Base-by-base conservation (phyloP, 2,888 invertebrate genomes). In the Eupithecia exiguata region DNA sequence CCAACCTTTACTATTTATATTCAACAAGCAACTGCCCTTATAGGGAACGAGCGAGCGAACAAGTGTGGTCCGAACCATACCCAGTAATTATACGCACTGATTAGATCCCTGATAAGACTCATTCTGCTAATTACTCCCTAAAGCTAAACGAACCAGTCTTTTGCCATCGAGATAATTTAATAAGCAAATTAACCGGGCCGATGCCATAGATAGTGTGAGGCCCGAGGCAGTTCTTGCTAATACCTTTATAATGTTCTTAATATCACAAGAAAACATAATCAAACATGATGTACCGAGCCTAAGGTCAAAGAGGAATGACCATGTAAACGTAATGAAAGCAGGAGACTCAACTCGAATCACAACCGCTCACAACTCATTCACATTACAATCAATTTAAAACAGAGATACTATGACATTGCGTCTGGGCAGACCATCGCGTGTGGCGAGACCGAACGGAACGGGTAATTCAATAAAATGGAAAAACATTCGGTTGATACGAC, bases 111-210 rank as follows among this genome's bases (percentile, higher is more conserved):
- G 92, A 94, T 93, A 92, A 92, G 88, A 87, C 89, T 90, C 91
- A 92, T 92, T 92, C 91, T 83, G 89, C 92, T 94, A 94, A 94
- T 94, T 94, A 94, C 94, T 94, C 94, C 94, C 94, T 94, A 91
- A 92, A 94, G 94, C 94, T 89, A 94, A 92, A 92, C 87, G 88
- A 87, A 85, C 86, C 83, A 83, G 85, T 87, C 87, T 84, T 93
- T 94, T 92, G 92, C 94, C 88, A 89, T 92, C 91, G 90, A 93
- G 89, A 89, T 91, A 92, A 93, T 92, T 92, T 94, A 93, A 94
- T 94, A 94, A 93, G 90, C 90, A 91, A 91, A 93, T 93, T 94
- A 93, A 92, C 88, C 90, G 85, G 89, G 84, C 87, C 89, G 93
- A 94, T 93, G 89, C 89, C 87, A 87, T 89, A 91, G 94, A 94